phyloP scores from a whole-genome alignment of 2,888 invertebrate genomes.

The Catonia carolina region DNA sequence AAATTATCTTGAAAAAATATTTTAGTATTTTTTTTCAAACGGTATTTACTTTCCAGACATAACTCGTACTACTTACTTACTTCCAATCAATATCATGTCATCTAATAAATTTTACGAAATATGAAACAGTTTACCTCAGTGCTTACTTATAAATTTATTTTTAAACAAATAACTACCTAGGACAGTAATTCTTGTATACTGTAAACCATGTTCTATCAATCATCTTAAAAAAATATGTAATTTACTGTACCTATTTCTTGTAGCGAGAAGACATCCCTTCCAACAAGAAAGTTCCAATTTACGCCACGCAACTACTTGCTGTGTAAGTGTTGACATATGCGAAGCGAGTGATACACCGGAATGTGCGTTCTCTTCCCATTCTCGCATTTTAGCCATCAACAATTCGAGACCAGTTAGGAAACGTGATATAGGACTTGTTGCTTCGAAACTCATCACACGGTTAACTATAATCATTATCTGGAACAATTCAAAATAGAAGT shows the following conservation, averaged over 20 bases:
- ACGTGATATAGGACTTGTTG: slow-evolving; percentile 76
- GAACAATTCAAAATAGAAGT: slow-evolving; percentile 38
- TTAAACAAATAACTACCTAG: too few relatives aligned
- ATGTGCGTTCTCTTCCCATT: slow-evolving; percentile 91
- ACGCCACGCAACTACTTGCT: slow-evolving; percentile 78
- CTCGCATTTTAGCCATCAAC: slow-evolving; percentile 60
- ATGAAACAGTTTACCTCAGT: too few relatives aligned
- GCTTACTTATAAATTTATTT: too few relatives aligned
- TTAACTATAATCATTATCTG: slow-evolving; percentile 61
- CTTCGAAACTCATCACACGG: slow-evolving; percentile 60
- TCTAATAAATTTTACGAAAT: too few relatives aligned
- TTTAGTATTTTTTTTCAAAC: too few relatives aligned
- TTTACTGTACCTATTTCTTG: slow-evolving; percentile 21
- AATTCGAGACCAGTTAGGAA: slow-evolving; percentile 88
- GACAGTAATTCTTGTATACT: too few relatives aligned
- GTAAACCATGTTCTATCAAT: too few relatives aligned
- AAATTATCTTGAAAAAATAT: too few relatives aligned
- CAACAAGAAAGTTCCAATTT: slow-evolving; percentile 82
- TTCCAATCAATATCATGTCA: too few relatives aligned
- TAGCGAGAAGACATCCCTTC: slow-evolving; percentile 57
- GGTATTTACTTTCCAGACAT: too few relatives aligned
- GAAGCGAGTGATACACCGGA: slow-evolving; percentile 72
- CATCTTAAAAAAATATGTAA: too few relatives aligned
- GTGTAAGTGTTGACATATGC: slow-evolving; percentile 65
- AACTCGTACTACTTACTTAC: too few relatives aligned